Evolutionary conservation across 2,113 vertebrate species (phyloP).

Genomic region (Prunella himalayana): DNA sequence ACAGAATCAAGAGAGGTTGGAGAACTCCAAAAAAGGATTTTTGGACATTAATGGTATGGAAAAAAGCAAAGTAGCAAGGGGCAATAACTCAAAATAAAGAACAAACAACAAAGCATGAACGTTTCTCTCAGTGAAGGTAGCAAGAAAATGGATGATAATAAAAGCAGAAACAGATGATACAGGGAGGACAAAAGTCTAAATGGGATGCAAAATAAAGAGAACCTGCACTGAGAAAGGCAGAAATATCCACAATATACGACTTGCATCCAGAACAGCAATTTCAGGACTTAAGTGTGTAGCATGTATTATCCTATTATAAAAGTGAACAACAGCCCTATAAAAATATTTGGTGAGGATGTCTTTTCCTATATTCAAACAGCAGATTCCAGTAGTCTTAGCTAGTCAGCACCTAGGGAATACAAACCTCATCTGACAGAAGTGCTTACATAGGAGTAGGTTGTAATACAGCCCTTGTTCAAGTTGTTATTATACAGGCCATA

Average conservation of each 20-base stretch:
- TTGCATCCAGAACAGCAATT: not conserved
- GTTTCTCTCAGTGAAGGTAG: not conserved
- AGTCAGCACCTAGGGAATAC: not conserved
- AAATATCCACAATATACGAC: not conserved
- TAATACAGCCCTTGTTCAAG: not conserved
- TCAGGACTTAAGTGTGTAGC: not conserved
- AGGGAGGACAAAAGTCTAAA: not conserved
- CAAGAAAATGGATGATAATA: not conserved
- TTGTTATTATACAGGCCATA: not conserved
- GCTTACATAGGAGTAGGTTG: not conserved
- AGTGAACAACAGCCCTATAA: not conserved
- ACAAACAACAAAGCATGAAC: not conserved
- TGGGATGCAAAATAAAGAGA: not conserved
- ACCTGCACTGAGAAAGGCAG: not conserved
- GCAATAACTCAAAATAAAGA: not conserved
- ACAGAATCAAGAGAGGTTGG: not conserved
- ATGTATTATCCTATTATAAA: not conserved
- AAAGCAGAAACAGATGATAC: not conserved
- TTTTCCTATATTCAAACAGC: not conserved
- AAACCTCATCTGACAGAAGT: not conserved
- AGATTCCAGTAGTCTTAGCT: not conserved
- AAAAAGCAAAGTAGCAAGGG: not conserved
- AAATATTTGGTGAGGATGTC: not conserved
- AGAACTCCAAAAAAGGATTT: not conserved
- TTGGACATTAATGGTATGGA: not conserved